Percentiles rank a stretch among this genome's conserved stretches.
Conservation (phyloP, 2,113 vertebrate genomes). For the Aphyosemion australe region DNA sequence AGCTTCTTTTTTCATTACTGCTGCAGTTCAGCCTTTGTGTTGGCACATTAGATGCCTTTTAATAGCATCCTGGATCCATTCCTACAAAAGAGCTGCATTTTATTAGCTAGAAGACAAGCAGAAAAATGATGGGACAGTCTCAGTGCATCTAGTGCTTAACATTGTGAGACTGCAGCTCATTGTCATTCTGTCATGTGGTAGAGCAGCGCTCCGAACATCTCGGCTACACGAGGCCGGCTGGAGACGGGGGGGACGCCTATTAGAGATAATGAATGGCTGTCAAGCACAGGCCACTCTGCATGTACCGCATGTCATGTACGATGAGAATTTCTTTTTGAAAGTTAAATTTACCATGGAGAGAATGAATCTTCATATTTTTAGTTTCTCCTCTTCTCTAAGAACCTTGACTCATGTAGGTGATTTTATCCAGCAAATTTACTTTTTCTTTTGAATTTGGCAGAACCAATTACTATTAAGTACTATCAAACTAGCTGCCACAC, state of each 20-base stretch:
- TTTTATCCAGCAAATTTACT: background rate
- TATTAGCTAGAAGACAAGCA: conserved; percentile 53
- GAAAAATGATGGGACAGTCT: conserved; percentile 60
- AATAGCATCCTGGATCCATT: conserved; percentile 30
- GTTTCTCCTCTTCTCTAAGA: background rate
- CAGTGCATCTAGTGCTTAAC: conserved; percentile 66
- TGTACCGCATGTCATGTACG: conserved; percentile 46
- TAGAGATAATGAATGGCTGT: conserved; percentile 74
- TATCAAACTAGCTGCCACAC: conserved; percentile 32
- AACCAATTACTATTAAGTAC: conserved; percentile 25
- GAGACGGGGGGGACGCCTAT: conserved; percentile 67
- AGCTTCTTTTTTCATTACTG: conserved; percentile 23
- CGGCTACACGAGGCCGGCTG: conserved; percentile 55
- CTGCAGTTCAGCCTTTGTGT: conserved; percentile 18
- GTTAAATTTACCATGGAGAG: conserved; percentile 31
- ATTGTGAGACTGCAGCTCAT: conserved; percentile 65
- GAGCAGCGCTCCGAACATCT: conserved; percentile 46
- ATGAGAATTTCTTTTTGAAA: conserved; percentile 49
- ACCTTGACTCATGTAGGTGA: background rate
- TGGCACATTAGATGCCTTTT: conserved; percentile 52
- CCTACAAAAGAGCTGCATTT: conserved; percentile 33
- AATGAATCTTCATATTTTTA: conserved; percentile 1
- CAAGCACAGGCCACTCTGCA: conserved; percentile 59
- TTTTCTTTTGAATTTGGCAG: conserved; percentile 1
- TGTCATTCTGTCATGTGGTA: conserved; percentile 62